Evolutionary conservation across 1,140 invertebrate genomes (phyloP), one percentile per base, ranked within the genome.

Genomic region (Pygmarrhopalites habei): DNA sequence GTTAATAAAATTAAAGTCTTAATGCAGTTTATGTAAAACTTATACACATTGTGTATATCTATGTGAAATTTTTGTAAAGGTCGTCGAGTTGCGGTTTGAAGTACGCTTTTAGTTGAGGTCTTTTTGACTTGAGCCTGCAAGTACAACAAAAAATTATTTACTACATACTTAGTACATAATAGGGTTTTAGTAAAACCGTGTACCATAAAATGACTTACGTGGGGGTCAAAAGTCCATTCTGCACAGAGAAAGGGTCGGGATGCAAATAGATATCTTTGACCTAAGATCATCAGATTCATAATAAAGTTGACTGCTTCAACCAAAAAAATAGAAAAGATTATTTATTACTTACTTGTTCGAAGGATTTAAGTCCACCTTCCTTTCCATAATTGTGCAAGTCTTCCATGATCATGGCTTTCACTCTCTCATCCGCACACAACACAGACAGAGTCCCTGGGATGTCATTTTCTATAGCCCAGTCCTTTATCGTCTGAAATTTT

Each of bases 171-270:
- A n/a, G n/a, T n/a, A n/a, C n/a, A n/a, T n/a, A n/a, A n/a, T n/a
- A n/a, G n/a, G n/a, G n/a, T n/a, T n/a, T n/a, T n/a, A n/a, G n/a
- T n/a, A n/a, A n/a, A n/a, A n/a, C n/a, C n/a, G n/a, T n/a, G n/a
- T n/a, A n/a, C n/a, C n/a, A n/a, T n/a, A n/a, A n/a, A 74, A 98
- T 81, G 44, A n/a, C n/a, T n/a, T n/a, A n/a, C n/a, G 95, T 98
- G 39, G 96, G 95, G 39, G 96, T 98, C 28, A 99, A 79, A 19
- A 99, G 83, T 62, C 90, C 92, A 78, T 99, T 98, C 79, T 98
- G 93, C 57, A 97, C 86, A 41, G 92, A 92, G 79, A 98, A 99
- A 51, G 87, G 86, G 77, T 96, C 90, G 4, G 90, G 86, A 78
- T 92, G 89, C 26, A 99, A 77, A 77, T 94, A 90, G 67, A 98